A percentile compares a stretch with the other conserved stretches of the same genome.
Evolutionary conservation across 2,888 invertebrate genomes (phyloP).

Genomic region (Tribolium freemani): DNA sequence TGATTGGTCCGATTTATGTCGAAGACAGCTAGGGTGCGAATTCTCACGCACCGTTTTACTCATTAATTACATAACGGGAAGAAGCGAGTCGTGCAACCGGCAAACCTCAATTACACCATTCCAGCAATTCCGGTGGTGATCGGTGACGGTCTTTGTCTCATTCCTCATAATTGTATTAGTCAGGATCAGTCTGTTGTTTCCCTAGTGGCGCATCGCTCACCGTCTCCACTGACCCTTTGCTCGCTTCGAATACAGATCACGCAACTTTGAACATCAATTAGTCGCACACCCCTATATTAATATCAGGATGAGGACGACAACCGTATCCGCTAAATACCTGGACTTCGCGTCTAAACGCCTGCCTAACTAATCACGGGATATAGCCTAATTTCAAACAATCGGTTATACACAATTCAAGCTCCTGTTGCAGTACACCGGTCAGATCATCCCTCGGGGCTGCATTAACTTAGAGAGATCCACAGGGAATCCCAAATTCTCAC

Average conservation of each 20-base stretch:
- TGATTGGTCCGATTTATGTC: slow-evolving; percentile 4
- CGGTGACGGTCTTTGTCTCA: slow-evolving; percentile 58
- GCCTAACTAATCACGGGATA: not conserved
- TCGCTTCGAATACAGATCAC: slow-evolving; percentile 47
- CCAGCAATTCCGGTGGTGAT: slow-evolving; percentile 59
- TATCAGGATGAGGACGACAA: slow-evolving; percentile 31
- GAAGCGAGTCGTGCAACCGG: slow-evolving; percentile 56
- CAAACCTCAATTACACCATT: slow-evolving; percentile 62
- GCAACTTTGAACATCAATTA: slow-evolving; percentile 48
- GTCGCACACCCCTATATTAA: slow-evolving; percentile 45
- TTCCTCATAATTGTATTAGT: slow-evolving; percentile 61
- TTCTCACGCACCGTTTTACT: slow-evolving; percentile 56
- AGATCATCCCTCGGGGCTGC: too few relatives aligned
- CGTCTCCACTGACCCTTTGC: slow-evolving; percentile 48
- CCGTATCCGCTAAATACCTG: slow-evolving; percentile 14
- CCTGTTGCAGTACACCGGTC: too few relatives aligned
- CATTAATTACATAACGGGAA: slow-evolving; percentile 59
- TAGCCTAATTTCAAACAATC: not conserved
- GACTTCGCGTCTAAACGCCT: not conserved
- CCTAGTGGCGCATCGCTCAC: slow-evolving; percentile 58
- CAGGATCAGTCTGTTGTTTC: slow-evolving; percentile 50
- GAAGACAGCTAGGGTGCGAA: slow-evolving; percentile 21
- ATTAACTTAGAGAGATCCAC: too few relatives aligned
- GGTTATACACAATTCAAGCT: not conserved
- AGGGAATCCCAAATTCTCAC: too few relatives aligned